A percentile compares a stretch with the other conserved stretches of the same genome.
Evolutionary conservation across 2,888 invertebrate species (phyloP).

Genomic region (Allophyes oxyacanthae): DNA sequence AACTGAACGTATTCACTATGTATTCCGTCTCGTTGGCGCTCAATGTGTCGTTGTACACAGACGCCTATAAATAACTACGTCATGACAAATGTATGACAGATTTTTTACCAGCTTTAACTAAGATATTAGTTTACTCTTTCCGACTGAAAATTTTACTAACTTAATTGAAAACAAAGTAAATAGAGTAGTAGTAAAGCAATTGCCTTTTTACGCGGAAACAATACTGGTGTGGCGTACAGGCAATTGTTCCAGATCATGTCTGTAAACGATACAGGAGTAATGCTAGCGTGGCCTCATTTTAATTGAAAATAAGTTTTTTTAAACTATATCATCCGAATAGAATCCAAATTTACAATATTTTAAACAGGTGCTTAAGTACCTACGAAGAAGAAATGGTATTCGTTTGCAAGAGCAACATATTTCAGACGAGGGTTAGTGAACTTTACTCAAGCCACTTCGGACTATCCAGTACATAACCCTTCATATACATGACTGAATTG

Average conservation of each 20-base stretch:
- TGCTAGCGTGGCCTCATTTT: too few species aligned
- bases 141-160: too few species aligned
- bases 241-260: too few species aligned
- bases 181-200: neutral
- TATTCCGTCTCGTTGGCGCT: slow-evolving; percentile 58
- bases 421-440: slow-evolving; percentile 35
- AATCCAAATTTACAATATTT: slow-evolving; percentile 17
- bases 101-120: slow-evolving; percentile 23
- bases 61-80: slow-evolving; percentile 46
- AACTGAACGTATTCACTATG: slow-evolving; percentile 55
- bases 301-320: slow-evolving; percentile 17
- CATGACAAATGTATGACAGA: slow-evolving; percentile 37
- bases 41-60: slow-evolving; percentile 48
- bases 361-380: slow-evolving; percentile 19
- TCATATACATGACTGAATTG: slow-evolving; percentile 9
- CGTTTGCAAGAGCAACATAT: slow-evolving; percentile 22
- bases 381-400: slow-evolving; percentile 20
- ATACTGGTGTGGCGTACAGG: too few species aligned
- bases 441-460: slow-evolving; percentile 27
- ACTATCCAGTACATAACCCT: neutral
- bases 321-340: slow-evolving; percentile 12
- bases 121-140: slow-evolving; percentile 9
- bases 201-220: too few species aligned
- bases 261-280: too few species aligned
- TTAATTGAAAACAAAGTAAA: too few species aligned